Evolutionary conservation across 2,888 invertebrate genomes (phyloP), one percentile per base, ranked within the genome.

Genomic region (Heteropelma amictum): DNA sequence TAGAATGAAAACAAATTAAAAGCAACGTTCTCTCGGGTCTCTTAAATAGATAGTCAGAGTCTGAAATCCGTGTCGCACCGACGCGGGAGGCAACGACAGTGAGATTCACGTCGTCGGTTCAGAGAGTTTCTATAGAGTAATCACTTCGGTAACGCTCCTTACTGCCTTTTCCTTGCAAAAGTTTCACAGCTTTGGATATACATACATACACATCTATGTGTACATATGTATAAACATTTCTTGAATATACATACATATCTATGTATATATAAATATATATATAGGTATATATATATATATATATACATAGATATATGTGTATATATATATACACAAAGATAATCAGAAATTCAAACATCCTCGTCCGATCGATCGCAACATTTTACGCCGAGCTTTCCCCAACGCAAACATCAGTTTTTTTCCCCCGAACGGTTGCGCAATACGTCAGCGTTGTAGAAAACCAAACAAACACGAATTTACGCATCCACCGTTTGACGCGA

Each of bases 1-100:
- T 14, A 51, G 33, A 56, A 28, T 26, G 63, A 54, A 73, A 63
- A 69, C 51, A 73, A 64, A 64, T 69, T 42, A 45, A 73, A 69
- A 64, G 42, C 51, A 42, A 69, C 19, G 28, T 28, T 70, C 17
- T 38, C 28, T 40, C 45, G 8, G 8, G n/a, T 45, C 23, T 38
- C 56, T 51, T 56, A 35, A 47, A 35, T 35, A 5, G 2, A 12
- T 14, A 33, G 12, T 12, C n/a, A 8, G 6, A 53, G 21, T 42
- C 53, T 42, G 0, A 19, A 53, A 53, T 53, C 35, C 14, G 19
- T 35, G 14, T 35, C 35, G 47, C 3, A 2, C 17, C n/a, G 45
- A 51, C 51, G 51, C 4, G 12, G 51, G 6, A 12, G 14, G 14
- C 49, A 21, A 45, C 21, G 21, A 12, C 14, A 28, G 4, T 12